These are phyloP conservation scores for Mus spretus DNA, from an alignment of 2,797 vertebrate species.

Conservation along the genomic window DNA sequence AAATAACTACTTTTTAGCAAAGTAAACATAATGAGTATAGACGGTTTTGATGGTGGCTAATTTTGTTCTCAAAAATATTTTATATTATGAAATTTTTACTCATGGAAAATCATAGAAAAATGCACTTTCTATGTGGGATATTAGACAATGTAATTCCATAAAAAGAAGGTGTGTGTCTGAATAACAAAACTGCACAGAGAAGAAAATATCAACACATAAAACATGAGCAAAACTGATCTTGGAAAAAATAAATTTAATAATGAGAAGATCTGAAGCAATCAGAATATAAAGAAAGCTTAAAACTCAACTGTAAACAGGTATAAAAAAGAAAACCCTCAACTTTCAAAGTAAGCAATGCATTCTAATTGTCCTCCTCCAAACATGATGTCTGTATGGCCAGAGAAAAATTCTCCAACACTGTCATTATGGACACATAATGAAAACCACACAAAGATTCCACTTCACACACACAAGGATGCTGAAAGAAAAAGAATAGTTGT, in stretches of 20 bases:
- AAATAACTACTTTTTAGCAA: not conserved
- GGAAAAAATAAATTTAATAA: slow-evolving; percentile 45
- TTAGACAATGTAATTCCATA: not conserved
- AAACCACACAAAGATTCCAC: slow-evolving; percentile 13
- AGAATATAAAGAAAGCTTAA: not conserved
- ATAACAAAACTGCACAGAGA: not conserved
- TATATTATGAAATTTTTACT: not conserved
- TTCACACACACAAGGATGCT: not conserved
- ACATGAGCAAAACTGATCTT: not conserved
- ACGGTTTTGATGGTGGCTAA: not conserved
- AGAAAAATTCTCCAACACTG: not conserved
- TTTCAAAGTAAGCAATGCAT: not conserved
- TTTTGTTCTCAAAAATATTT: not conserved
- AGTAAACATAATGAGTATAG: not conserved
- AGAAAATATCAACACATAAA: not conserved
- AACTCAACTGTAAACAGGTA: not conserved
- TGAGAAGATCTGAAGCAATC: not conserved
- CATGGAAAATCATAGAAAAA: not conserved
- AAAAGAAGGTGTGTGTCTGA: not conserved
- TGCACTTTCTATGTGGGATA: not conserved
- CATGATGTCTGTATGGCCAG: not conserved
- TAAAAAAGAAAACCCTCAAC: not conserved
- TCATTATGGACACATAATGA: not conserved
- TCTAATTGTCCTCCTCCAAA: not conserved
- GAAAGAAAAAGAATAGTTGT: not conserved